Percentiles rank a stretch among this genome's conserved stretches.
Conservation (phyloP, 2,797 vertebrate genomes). For the Enoplosus armatus region DNA sequence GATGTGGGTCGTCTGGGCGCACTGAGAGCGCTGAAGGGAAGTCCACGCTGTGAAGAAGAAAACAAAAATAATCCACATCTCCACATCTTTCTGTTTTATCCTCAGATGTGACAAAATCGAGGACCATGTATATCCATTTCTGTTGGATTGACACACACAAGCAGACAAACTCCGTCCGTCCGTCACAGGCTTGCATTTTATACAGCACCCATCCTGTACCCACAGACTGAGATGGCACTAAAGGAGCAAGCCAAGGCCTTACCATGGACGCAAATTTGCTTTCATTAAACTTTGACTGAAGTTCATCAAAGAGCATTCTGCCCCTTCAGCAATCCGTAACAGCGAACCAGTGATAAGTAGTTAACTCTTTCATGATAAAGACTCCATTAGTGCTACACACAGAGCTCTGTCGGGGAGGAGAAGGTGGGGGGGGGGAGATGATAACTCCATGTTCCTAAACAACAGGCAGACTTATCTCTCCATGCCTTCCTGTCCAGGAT, state of each 20-base stretch:
- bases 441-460: conserved; percentile 76
- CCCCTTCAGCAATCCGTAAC: conserved; percentile 63
- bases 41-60: conserved; percentile 25
- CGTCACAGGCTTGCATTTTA: not conserved
- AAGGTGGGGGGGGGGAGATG: conserved; percentile 27
- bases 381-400: conserved; percentile 58
- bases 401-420: conserved; percentile 22
- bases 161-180: conserved; percentile 7
- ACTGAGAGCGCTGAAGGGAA: conserved; percentile 1
- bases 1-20: conserved; percentile 8
- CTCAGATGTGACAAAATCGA: conserved; percentile 2
- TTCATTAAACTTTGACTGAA: conserved; percentile 71
- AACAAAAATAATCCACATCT: conserved; percentile 9
- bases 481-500: conserved; percentile 68
- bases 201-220: not conserved
- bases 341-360: conserved; percentile 67
- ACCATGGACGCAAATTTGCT: conserved; percentile 31
- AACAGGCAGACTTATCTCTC: conserved; percentile 71
- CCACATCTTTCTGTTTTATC: conserved; percentile 11
- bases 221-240: conserved; percentile 3
- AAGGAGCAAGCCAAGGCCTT: conserved; percentile 23
- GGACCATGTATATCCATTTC: not conserved
- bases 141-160: not conserved
- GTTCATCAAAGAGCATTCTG: conserved; percentile 73
- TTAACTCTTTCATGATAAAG: conserved; percentile 73